These are phyloP conservation scores for Cyclina sinensis DNA, from an alignment of 1,140 invertebrate genomes.

Conservation along the genomic window DNA sequence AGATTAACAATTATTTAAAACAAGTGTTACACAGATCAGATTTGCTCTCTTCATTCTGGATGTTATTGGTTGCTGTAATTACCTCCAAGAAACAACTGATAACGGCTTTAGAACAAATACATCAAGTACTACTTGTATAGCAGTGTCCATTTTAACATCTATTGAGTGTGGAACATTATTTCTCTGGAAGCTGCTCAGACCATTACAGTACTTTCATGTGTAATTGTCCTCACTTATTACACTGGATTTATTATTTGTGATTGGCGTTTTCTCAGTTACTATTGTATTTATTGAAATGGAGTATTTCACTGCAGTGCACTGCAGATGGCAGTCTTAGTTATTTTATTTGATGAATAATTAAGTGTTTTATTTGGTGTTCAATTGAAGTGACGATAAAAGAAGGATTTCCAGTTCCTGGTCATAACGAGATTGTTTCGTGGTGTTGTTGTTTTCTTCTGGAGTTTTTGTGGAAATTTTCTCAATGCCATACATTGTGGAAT, in stretches of 20 bases:
- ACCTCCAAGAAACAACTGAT: slow-evolving; percentile 38
- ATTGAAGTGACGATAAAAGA: slow-evolving; percentile 19
- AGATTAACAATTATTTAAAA: background rate
- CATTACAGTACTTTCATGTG: slow-evolving; percentile 4
- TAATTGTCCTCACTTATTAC: background rate
- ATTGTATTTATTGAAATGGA: background rate
- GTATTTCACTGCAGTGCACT: background rate
- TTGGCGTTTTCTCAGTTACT: slow-evolving; percentile 18
- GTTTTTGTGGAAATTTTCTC: slow-evolving; percentile 41
- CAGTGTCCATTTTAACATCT: slow-evolving; percentile 20
- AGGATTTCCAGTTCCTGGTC: background rate
- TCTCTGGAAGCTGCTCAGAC: background rate
- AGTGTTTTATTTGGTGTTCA: slow-evolving; percentile 11
- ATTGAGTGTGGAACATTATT: background rate
- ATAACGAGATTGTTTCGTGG: background rate
- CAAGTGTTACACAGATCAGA: slow-evolving; percentile 6
- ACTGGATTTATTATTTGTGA: slow-evolving; percentile 24
- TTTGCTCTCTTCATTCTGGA: background rate
- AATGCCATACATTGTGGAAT: slow-evolving; percentile 58
- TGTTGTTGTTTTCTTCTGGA: slow-evolving; percentile 20
- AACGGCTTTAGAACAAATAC: background rate
- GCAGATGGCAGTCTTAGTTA: slow-evolving; percentile 20
- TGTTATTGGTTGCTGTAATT: slow-evolving; percentile 45
- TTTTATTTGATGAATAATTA: slow-evolving; percentile 55
- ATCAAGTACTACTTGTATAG: background rate